Conservation (phyloP, 1,140 invertebrate species). For the Micrasema longulum region DNA sequence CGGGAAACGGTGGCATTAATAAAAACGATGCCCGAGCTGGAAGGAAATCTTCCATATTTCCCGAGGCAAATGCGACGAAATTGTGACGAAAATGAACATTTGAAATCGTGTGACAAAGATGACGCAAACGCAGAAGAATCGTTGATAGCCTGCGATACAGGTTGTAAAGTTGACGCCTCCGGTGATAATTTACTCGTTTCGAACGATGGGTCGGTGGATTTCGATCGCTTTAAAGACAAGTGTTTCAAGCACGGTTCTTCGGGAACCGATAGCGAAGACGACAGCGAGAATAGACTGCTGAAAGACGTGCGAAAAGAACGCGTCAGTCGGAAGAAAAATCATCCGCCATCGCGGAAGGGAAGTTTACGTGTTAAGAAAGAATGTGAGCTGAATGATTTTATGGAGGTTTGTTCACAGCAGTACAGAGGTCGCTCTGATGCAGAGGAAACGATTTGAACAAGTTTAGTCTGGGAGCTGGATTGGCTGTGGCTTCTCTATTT, state of each 20-base stretch:
- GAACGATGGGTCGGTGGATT: too few species aligned
- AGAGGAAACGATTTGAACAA: constrained; percentile 62
- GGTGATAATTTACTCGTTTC: neutral
- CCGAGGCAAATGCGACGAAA: constrained; percentile 60
- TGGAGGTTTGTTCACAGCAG: neutral
- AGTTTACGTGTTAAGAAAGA: neutral
- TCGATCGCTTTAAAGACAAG: too few species aligned
- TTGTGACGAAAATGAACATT: neutral
- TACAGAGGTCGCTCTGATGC: neutral
- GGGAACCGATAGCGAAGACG: constrained; percentile 11
- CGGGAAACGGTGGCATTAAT: constrained; percentile 63
- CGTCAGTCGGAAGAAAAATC: constrained; percentile 41
- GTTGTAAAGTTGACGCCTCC: neutral
- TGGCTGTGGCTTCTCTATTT: constrained; percentile 65
- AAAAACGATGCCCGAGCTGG: constrained; percentile 64
- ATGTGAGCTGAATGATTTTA: neutral
- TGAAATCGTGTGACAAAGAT: constrained; percentile 5
- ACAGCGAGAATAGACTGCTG: constrained; percentile 25
- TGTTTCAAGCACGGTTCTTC: neutral
- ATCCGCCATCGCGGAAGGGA: constrained; percentile 25
- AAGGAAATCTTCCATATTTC: constrained; percentile 61
- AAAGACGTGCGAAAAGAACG: constrained; percentile 38
- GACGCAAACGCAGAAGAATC: neutral
- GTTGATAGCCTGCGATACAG: neutral
- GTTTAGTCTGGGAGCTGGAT: constrained; percentile 64